Conservation (phyloP, 2,113 vertebrate genomes). For the Odocoileus virginianus region DNA sequence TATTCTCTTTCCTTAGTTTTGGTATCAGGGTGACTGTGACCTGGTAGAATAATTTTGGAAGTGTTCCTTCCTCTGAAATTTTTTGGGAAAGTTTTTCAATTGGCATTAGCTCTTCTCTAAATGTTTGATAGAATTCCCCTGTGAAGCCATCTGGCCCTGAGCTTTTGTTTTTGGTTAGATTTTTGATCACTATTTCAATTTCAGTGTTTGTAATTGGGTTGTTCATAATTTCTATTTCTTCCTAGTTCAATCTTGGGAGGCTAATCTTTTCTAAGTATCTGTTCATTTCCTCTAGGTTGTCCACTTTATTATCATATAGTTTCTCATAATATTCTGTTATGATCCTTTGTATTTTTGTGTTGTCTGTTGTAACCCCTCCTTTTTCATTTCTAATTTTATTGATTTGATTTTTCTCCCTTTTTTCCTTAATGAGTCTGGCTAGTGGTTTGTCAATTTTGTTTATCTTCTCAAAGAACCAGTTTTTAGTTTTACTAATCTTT, state of each 20-base stretch:
- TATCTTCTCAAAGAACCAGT: not conserved
- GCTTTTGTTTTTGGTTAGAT: not conserved
- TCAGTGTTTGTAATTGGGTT: not conserved
- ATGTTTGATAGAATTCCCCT: not conserved
- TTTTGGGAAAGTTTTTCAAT: not conserved
- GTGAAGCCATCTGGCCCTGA: not conserved
- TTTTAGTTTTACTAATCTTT: not conserved
- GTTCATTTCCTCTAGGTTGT: not conserved
- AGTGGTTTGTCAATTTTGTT: not conserved
- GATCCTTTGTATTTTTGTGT: not conserved
- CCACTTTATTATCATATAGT: not conserved
- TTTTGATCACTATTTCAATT: not conserved
- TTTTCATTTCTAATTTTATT: not conserved
- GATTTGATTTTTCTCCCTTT: not conserved
- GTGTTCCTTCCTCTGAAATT: not conserved
- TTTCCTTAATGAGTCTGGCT: not conserved
- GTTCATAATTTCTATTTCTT: not conserved
- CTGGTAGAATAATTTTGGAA: not conserved
- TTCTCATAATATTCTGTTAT: not conserved
- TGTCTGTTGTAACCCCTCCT: not conserved
- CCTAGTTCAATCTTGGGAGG: not conserved
- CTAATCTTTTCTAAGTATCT: not conserved
- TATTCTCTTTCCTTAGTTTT: not conserved
- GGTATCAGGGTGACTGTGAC: not conserved
- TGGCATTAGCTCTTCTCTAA: not conserved